Conservation (phyloP, 2,888 invertebrate species). For the Diachrysia chrysitis region DNA sequence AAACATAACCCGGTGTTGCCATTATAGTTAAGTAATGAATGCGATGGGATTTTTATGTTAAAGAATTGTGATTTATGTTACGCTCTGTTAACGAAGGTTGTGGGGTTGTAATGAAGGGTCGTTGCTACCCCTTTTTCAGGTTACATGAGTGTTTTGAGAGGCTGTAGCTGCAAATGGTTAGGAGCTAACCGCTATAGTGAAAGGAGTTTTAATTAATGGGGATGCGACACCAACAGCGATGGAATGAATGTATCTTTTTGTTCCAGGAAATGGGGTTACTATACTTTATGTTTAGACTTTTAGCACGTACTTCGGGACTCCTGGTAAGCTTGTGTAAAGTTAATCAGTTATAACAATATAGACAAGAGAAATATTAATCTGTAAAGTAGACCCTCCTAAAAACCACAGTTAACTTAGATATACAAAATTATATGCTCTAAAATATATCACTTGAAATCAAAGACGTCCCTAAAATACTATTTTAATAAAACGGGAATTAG, state of each 20-base stretch:
- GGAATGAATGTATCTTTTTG: conserved; percentile 14
- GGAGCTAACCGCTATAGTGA: conserved; percentile 43
- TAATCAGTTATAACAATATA: no score
- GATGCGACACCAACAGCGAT: conserved; percentile 28
- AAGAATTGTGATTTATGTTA: conserved; percentile 71
- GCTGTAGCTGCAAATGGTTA: conserved; percentile 41
- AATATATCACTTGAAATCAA: no score
- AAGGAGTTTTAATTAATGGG: conserved; percentile 55
- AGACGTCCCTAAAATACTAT: no score
- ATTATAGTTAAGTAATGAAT: conserved; percentile 74
- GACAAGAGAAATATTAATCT: no score
- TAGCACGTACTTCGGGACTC: no score
- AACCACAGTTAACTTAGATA: no score
- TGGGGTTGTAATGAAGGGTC: conserved; percentile 72
- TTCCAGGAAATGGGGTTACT: background rate
- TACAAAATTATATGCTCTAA: no score
- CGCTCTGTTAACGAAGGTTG: conserved; percentile 71
- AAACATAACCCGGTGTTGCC: conserved; percentile 67
- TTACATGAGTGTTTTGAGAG: conserved; percentile 46
- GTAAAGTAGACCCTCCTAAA: no score
- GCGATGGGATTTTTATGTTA: conserved; percentile 72
- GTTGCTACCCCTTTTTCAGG: conserved; percentile 60
- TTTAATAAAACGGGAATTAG: no score
- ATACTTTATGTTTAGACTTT: conserved; percentile 1
- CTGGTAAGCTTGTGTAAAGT: background rate